Percentiles rank a stretch among this genome's conserved stretches.
Evolutionary conservation across 2,797 vertebrate species (phyloP).

Genomic region (Arremon brunneinucha): DNA sequence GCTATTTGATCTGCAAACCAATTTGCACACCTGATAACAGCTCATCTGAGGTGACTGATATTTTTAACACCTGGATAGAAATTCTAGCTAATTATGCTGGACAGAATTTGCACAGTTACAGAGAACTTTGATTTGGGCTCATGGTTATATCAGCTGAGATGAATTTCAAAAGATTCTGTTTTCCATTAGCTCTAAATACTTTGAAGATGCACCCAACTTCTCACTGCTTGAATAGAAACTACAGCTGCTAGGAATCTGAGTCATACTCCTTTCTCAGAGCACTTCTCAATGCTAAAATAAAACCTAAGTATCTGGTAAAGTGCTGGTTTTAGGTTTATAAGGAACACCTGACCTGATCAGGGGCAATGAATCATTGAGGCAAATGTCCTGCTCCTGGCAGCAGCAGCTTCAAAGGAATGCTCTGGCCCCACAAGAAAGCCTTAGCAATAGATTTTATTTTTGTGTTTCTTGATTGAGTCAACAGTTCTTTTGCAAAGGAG

Average conservation of each 20-base stretch:
- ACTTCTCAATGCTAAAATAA: neutral
- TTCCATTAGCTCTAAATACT: neutral
- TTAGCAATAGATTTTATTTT: neutral
- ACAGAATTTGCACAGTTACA: neutral
- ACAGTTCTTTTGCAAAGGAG: neutral
- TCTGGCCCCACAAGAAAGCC: neutral
- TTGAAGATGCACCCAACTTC: neutral
- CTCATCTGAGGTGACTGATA: neutral
- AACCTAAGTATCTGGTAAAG: neutral
- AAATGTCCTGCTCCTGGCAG: neutral
- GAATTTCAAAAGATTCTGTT: neutral
- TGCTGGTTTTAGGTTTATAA: neutral
- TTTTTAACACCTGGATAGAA: neutral
- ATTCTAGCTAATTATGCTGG: neutral
- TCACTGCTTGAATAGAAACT: neutral
- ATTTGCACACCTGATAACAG: neutral
- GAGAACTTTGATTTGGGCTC: neutral
- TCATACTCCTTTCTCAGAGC: neutral
- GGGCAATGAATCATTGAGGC: neutral
- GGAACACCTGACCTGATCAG: neutral
- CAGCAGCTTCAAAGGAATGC: neutral
- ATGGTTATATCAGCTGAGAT: neutral
- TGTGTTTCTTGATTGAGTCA: neutral
- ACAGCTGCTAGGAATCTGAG: neutral
- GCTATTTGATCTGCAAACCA: neutral